Conservation (phyloP, 2,113 vertebrate species). For the Varanus komodoensis region DNA sequence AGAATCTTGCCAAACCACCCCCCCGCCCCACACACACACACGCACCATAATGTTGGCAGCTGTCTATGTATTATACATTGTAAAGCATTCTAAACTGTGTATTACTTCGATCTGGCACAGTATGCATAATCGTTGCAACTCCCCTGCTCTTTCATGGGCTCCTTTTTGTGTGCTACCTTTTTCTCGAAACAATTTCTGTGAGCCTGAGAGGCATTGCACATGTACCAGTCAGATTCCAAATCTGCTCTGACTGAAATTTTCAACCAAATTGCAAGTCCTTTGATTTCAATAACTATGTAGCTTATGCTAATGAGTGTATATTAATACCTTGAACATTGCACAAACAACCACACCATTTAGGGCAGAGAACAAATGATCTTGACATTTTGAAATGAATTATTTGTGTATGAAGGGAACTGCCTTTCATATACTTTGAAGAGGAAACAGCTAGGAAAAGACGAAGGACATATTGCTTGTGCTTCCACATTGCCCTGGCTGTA, state of each 20-base stretch:
- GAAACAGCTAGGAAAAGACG: constrained; percentile 35
- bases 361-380: constrained; percentile 41
- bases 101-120: not conserved
- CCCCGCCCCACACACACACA: no score
- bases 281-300: not conserved
- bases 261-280: not conserved
- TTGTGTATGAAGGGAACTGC: constrained; percentile 41
- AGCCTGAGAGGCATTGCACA: not conserved
- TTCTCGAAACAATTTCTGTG: not conserved
- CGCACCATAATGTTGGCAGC: not conserved
- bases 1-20: no score
- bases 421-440: constrained; percentile 36
- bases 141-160: not conserved
- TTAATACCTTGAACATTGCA: not conserved
- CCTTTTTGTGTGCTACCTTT: not conserved
- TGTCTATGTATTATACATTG: no score
- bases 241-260: not conserved
- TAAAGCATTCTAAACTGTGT: not conserved
- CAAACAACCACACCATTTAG: constrained; percentile 44
- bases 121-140: not conserved
- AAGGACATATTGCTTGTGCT: constrained; percentile 54
- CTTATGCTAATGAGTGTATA: not conserved
- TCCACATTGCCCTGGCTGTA: constrained; percentile 52
- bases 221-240: not conserved
- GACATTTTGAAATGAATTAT: constrained; percentile 48